phyloP scores from a whole-genome alignment of 2,113 vertebrate species.

The Phoenicopterus ruber region DNA sequence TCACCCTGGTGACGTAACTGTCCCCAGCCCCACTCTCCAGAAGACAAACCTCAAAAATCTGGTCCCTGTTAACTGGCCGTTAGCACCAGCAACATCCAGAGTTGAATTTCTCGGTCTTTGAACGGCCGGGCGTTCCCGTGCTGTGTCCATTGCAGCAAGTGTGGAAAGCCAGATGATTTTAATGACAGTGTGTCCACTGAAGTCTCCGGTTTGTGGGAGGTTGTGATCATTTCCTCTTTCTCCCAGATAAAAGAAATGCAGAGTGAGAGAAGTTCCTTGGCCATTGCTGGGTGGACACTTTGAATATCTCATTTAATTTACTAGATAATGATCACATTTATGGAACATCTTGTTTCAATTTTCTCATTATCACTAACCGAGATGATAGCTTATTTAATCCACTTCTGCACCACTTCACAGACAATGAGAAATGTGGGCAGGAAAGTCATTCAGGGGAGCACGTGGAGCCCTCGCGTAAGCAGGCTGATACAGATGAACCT shows the following conservation, averaged over 20 bases:
- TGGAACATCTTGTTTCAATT: slow-evolving; percentile 55
- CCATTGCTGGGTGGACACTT: slow-evolving; percentile 23
- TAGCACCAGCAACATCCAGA: not conserved
- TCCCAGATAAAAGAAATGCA: slow-evolving; percentile 4
- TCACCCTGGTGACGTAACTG: not conserved
- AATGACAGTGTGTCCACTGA: not conserved
- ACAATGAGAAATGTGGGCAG: slow-evolving; percentile 24
- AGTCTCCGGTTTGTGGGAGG: not conserved
- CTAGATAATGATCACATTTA: slow-evolving; percentile 51
- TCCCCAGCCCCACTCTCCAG: not conserved
- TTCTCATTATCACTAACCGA: slow-evolving; percentile 36
- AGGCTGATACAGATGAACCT: not conserved
- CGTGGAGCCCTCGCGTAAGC: rapidly evolving
- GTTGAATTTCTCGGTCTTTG: not conserved
- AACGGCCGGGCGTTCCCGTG: not conserved
- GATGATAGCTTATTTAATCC: slow-evolving; percentile 47
- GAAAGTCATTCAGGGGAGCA: not conserved
- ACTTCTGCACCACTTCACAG: slow-evolving; percentile 27
- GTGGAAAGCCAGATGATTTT: not conserved
- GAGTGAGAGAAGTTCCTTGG: slow-evolving; percentile 5
- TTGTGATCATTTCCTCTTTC: slow-evolving; percentile 13
- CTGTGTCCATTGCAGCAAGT: not conserved
- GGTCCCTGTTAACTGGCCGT: not conserved
- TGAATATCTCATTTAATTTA: slow-evolving; percentile 56
- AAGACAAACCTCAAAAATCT: not conserved